Evolutionary conservation across 23 tunicate species (phyloP), one percentile per base, ranked within the genome.

Genomic region (Ascidia mentula): DNA sequence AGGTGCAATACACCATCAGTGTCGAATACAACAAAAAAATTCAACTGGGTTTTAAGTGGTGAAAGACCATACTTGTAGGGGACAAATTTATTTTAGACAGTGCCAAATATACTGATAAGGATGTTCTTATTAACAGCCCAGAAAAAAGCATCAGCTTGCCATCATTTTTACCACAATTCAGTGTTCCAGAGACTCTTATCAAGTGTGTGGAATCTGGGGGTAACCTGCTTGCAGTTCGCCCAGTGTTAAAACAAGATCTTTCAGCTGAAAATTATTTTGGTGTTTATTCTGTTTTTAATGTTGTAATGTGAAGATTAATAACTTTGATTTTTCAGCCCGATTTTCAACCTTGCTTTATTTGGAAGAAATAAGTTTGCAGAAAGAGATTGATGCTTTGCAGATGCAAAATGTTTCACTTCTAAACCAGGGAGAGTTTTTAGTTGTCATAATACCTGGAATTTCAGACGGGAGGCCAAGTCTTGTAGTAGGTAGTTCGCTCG

Each of bases 151-250:
- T 84, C 53, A 76, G 76, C 34, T 42, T 84, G 36, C 98, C 98
- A 18, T 93, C 98, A 17, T 93, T 93, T 80, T 88, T 93, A 2
- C 98, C 98, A 7, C 69, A 79, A 40, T 93, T 85, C 76, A 75
- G 83, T 33, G 74, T 93, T 20, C 93, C 92, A 13, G 88, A 88
- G 34, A 80, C 33, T 59, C 0, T 93, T 8, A 77, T 75, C 18
- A 76, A 38, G 0, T 61, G 83, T 34, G 83, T 93, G 28, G 80
- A 77, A 5, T 31, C 38, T 9, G 87, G 89, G 0, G 80, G 89
- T 0, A 86, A 93, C 77, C 22, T 93, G 3, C 77, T 93, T 13
- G 35, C 37, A 1, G 30, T 84, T 18, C 69, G 59, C 4, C 93
- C 98, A 9, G 37, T 59, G n/a, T 40, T 93, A n/a, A 81, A 35